Base-by-base conservation (phyloP, 2,113 vertebrate species). In the Rhipidura dahli region DNA sequence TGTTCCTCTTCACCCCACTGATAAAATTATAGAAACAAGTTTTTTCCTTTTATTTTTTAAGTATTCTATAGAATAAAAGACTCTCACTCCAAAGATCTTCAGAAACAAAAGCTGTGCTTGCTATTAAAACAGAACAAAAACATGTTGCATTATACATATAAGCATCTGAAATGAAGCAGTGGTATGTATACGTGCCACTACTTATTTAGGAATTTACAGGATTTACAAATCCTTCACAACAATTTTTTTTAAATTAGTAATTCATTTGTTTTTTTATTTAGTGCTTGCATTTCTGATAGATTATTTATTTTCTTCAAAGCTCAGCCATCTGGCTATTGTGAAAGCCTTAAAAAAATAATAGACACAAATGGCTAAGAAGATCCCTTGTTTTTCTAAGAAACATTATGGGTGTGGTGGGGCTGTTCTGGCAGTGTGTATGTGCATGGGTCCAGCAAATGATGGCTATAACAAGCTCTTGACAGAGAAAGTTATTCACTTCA, bases 281-380 rank as follows among this genome's bases (percentile, higher is more conserved):
- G 24, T 14, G 17, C 39, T 9, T n/a, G 10, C 12, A 66, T 2
- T 1, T 93, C 60, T 86, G 5, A 57, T 86, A 42, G 15, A 66
- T 83, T 30, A 88, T 91, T 90, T 86, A 63, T 88, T 54, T 76
- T 83, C 15, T 59, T 61, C 45, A 77, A 86, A 93, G 39, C 63
- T 83, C 57, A 77, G 60, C 63, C 66, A 95, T 87, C 73, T 96
- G 93, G 66, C 33, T 94, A 73, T 89, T 89, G 30, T 87, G 87
- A 93, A 94, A 91, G 31, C 31, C 53, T 93, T 8, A 21, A 82
- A 33, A 84, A 80, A 57, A 81, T 4, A n/a, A 49, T 15, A 60
- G 66, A 94, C 89, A 83, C 30, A 95, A 91, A 87, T 23, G 35
- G 45, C n/a, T 76, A 65, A 69, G 45, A 71, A 56, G 85, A 45